Evolutionary conservation across 2,888 invertebrate species (phyloP).

Genomic region (Brenthis daphne): DNA sequence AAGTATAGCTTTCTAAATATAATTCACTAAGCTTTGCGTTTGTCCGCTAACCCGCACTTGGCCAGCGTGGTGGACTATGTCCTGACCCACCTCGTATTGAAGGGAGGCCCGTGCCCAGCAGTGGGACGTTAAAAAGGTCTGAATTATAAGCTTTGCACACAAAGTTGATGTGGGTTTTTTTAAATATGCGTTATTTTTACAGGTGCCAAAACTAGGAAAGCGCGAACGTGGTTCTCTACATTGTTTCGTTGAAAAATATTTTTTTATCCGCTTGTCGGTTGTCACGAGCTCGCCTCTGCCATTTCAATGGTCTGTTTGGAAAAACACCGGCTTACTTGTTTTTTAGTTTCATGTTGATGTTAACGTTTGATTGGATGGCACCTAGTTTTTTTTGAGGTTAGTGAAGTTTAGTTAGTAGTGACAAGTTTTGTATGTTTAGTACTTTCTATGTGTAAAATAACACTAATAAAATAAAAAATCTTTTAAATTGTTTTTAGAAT

Average conservation of each 20-base stretch:
- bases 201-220: constrained; percentile 19
- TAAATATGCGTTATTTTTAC: constrained; percentile 13
- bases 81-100: no score
- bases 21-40: no score
- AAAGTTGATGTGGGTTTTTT: no score
- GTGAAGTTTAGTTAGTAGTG: background rate
- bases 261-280: constrained; percentile 29
- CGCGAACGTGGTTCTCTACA: constrained; percentile 15
- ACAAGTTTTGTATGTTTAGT: background rate
- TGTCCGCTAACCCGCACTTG: no score
- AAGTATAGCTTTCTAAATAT: no score
- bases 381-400: constrained; percentile 9
- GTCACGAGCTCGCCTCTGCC: constrained; percentile 26
- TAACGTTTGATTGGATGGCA: constrained; percentile 20
- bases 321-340: constrained; percentile 17
- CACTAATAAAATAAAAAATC: background rate
- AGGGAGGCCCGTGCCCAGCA: no score
- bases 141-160: no score
- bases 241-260: constrained; percentile 29
- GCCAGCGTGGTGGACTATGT: no score
- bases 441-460: background rate
- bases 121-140: no score
- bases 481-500: no score
- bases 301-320: constrained; percentile 30
- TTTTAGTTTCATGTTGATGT: constrained; percentile 22